A percentile compares a stretch with the other conserved stretches of the same genome.
phyloP scores from a whole-genome alignment of 2,113 vertebrate genomes.

The Clupea harengus region DNA sequence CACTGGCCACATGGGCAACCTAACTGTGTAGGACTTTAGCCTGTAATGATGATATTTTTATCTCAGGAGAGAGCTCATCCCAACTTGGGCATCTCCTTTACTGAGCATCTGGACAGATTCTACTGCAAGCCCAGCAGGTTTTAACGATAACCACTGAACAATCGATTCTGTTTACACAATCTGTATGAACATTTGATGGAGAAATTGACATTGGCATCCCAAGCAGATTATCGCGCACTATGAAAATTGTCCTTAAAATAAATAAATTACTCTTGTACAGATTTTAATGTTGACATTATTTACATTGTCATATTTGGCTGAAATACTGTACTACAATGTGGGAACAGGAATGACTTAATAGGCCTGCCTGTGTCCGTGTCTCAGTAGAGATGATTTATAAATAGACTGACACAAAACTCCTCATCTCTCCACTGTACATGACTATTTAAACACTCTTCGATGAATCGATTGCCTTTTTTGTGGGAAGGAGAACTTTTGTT shows the following conservation, averaged over 20 bases:
- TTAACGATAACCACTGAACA: neutral
- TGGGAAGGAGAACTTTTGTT: neutral
- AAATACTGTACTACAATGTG: neutral
- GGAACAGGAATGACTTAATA: neutral
- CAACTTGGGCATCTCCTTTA: neutral
- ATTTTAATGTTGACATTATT: neutral
- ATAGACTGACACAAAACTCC: neutral
- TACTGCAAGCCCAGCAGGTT: neutral
- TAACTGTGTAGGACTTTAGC: neutral
- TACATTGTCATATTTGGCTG: neutral
- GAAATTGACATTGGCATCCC: neutral
- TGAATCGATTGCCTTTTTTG: neutral
- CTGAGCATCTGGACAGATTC: neutral
- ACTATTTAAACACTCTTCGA: neutral
- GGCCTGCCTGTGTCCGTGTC: neutral
- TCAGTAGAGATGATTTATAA: neutral
- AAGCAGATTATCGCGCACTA: neutral
- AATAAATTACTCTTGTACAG: neutral
- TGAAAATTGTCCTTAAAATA: neutral
- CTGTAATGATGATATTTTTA: neutral
- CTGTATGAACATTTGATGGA: neutral
- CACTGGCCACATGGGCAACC: neutral
- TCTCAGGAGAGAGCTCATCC: neutral
- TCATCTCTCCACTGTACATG: neutral
- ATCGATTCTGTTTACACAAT: neutral